Base-by-base conservation (phyloP, 1,140 invertebrate species). In the Drosophila malerkotliana region DNA sequence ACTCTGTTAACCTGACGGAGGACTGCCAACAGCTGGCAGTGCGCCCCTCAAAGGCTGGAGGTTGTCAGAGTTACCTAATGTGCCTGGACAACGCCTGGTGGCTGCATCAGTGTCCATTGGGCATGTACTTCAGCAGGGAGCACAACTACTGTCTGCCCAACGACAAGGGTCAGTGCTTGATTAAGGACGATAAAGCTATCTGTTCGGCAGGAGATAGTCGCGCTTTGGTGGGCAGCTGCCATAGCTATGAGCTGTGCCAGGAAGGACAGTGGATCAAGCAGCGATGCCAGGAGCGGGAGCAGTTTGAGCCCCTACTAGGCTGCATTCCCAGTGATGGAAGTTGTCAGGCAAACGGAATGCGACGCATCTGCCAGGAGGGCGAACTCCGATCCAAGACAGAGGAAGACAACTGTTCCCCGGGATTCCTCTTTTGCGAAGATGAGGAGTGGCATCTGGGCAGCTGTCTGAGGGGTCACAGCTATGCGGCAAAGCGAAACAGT, bases 81-180 rank as follows among this genome's bases (percentile, higher is more conserved):
- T 91, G 90, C 48, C 49, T 91, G 49, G 90, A 90, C 15, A 78
- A 77, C n/a, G 58, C 60, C 8, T 91, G 90, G 90, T 91, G 90
- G 87, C 57, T 74, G 21, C 83, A 90, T 2, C 79, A 80, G 21
- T 91, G 90, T 51, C 87, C 90, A 0, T 30, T 84, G 4, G 83
- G 84, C 24, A 91, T 89, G 90, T 91, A 82, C 55, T 91, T 85
- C 10, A 91, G 84, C 49, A 44, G 15, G 1, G 28, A 71, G 24
- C 62, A 57, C 15, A 91, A 90, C 72, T 91, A 91, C 24, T 91
- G 90, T 28, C 54, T 85, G 53, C 90, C 85, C 15, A 85, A 90
- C 32, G 64, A 77, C 39, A 64, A 51, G 1, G 52, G 58, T 0
- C 69, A 78, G 48, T 91, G 90, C 9, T 12, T 7, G 0, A 6